Percentiles rank a stretch among this genome's conserved stretches.
Evolutionary conservation across 2,113 vertebrate species (phyloP).

Genomic region (Ptyas mucosa): DNA sequence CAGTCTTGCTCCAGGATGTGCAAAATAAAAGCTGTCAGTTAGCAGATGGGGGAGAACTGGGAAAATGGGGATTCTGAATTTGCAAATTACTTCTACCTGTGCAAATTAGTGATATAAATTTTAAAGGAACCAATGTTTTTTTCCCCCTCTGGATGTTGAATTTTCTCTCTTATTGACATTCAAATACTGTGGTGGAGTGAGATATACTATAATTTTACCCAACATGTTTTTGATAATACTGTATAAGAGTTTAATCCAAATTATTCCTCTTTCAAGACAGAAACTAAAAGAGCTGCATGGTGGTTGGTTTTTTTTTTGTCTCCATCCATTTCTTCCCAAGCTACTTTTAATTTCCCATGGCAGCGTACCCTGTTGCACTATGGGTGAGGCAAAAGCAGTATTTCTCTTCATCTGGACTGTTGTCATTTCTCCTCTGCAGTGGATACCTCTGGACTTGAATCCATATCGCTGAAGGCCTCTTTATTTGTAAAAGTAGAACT

Average conservation of each 20-base stretch:
- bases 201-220: slow-evolving; percentile 28
- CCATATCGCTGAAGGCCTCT: slow-evolving; percentile 80
- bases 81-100: background rate
- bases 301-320: slow-evolving; percentile 1
- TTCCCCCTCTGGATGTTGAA: background rate
- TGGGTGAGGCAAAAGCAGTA: slow-evolving; percentile 30
- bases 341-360: slow-evolving; percentile 37
- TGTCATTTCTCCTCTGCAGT: slow-evolving; percentile 74
- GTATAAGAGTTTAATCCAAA: slow-evolving; percentile 32
- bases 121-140: background rate
- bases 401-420: slow-evolving; percentile 39
- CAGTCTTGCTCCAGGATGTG: background rate
- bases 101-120: background rate
- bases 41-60: background rate
- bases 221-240: slow-evolving; percentile 27
- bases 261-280: slow-evolving; percentile 18
- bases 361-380: slow-evolving; percentile 14
- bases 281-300: slow-evolving; percentile 45
- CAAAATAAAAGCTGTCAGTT: background rate
- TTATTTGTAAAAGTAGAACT: slow-evolving; percentile 86
- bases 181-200: background rate
- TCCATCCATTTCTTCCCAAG: slow-evolving; percentile 28
- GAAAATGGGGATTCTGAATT: background rate
- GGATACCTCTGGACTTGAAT: slow-evolving; percentile 83
- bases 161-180: slow-evolving; percentile 4